Conservation (phyloP, 1,140 invertebrate genomes). For the Kradibia gibbosae region DNA sequence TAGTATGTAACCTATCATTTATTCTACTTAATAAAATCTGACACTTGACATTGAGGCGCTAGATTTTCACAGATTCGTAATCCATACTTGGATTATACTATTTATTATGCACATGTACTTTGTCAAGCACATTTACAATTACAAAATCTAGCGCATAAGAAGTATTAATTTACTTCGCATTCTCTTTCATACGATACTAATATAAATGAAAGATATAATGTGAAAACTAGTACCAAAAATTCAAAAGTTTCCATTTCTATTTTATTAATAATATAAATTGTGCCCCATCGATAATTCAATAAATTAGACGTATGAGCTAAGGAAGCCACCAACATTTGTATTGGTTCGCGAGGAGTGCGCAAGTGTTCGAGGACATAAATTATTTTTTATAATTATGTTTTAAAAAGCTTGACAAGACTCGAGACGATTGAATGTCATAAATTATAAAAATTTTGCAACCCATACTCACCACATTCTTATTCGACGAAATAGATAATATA, state of each 20-base stretch:
- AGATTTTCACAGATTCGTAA: constrained; percentile 38
- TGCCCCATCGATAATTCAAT: too few species aligned
- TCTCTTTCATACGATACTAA: background rate
- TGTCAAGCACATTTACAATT: constrained; percentile 35
- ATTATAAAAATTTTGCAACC: too few species aligned
- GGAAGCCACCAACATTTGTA: too few species aligned
- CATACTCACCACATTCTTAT: too few species aligned
- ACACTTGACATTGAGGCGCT: constrained; percentile 57
- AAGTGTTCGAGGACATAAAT: too few species aligned
- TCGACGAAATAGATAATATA: too few species aligned
- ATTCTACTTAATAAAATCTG: constrained; percentile 51
- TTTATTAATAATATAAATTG: background rate
- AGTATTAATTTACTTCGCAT: constrained; percentile 32
- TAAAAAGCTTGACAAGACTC: too few species aligned
- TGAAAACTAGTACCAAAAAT: constrained; percentile 1
- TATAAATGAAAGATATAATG: background rate
- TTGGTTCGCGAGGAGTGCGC: too few species aligned
- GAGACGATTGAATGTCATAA: too few species aligned
- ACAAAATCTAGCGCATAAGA: background rate
- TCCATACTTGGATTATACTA: constrained; percentile 37
- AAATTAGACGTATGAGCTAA: too few species aligned
- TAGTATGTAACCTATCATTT: constrained; percentile 1
- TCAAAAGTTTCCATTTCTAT: background rate
- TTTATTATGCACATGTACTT: constrained; percentile 7
- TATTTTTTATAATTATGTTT: too few species aligned